Evolutionary conservation across 1,140 invertebrate genomes (phyloP).

Genomic region (Pararge aegeria): DNA sequence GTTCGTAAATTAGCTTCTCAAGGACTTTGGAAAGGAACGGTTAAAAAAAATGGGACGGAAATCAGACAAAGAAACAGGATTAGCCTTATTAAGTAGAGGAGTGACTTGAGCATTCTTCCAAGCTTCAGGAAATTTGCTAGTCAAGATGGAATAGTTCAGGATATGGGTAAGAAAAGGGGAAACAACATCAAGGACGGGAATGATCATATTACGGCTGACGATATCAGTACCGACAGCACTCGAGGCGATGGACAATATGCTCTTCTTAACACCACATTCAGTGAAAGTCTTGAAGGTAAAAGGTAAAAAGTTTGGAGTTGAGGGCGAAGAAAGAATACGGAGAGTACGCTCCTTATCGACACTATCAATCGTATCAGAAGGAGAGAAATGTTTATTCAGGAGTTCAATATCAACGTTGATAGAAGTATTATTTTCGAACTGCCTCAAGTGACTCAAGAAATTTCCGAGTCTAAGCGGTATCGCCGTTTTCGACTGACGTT

Average conservation of each 20-base stretch:
- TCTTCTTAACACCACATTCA: conserved; percentile 6
- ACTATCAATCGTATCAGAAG: background rate
- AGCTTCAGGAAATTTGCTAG: background rate
- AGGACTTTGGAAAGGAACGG: conserved; percentile 13
- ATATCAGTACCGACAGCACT: background rate
- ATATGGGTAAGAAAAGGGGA: background rate
- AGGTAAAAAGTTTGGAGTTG: conserved; percentile 5
- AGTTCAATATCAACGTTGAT: background rate
- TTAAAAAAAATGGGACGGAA: conserved; percentile 2
- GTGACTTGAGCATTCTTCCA: background rate
- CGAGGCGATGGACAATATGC: background rate
- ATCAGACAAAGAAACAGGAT: background rate
- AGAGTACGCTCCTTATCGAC: background rate
- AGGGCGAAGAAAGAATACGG: background rate
- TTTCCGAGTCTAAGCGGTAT: conserved; percentile 2
- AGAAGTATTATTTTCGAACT: conserved; percentile 7
- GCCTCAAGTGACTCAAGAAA: conserved; percentile 1
- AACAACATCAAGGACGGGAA: conserved; percentile 5
- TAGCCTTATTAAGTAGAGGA: background rate
- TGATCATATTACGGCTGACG: conserved; percentile 3
- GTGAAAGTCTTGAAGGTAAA: conserved; percentile 1
- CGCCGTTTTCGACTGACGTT: conserved; percentile 1
- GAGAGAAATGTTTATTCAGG: conserved; percentile 8
- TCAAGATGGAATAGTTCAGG: background rate
- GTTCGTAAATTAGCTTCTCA: background rate